Evolutionary conservation across 1,140 invertebrate species (phyloP).

Genomic region (Lithobius niger): DNA sequence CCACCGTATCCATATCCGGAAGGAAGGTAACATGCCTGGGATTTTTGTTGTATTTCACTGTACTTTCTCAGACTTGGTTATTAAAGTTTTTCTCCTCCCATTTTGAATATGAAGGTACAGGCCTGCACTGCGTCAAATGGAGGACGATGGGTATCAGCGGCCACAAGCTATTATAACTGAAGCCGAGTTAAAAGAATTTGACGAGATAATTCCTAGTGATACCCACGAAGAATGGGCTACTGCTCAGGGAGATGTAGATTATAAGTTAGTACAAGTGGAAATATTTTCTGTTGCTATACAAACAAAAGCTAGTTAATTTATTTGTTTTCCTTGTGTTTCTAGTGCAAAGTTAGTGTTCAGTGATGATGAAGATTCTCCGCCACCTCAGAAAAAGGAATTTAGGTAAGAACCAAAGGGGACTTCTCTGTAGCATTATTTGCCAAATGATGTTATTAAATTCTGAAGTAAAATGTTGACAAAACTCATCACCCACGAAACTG

Average conservation of each 20-base stretch:
- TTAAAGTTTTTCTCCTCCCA: not conserved
- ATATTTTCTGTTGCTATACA: not conserved
- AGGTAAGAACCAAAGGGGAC: constrained; percentile 4
- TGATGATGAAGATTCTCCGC: constrained; percentile 57
- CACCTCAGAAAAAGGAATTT: constrained; percentile 4
- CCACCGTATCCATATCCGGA: constrained; percentile 30
- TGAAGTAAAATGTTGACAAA: too few relatives aligned
- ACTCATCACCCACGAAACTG: too few relatives aligned
- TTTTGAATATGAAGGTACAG: not conserved
- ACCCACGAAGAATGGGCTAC: constrained; percentile 66
- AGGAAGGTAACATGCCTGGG: constrained; percentile 22
- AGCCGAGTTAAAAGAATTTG: constrained; percentile 79
- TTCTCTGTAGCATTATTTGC: too few relatives aligned
- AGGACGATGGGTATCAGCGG: constrained; percentile 38
- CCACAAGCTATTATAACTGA: constrained; percentile 72
- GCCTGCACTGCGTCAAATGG: constrained; percentile 15
- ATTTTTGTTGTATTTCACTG: not conserved
- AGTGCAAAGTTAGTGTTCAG: constrained; percentile 85
- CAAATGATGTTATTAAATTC: too few relatives aligned
- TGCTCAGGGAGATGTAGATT: constrained; percentile 82
- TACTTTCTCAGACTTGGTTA: not conserved
- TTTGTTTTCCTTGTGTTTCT: constrained; percentile 19
- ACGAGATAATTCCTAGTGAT: constrained; percentile 62
- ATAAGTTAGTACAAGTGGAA: constrained; percentile 70
- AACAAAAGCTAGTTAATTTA: not conserved